Evolutionary conservation across 2,113 vertebrate genomes (phyloP), one percentile per base, ranked within the genome.

Genomic region (Phainopepla nitens): DNA sequence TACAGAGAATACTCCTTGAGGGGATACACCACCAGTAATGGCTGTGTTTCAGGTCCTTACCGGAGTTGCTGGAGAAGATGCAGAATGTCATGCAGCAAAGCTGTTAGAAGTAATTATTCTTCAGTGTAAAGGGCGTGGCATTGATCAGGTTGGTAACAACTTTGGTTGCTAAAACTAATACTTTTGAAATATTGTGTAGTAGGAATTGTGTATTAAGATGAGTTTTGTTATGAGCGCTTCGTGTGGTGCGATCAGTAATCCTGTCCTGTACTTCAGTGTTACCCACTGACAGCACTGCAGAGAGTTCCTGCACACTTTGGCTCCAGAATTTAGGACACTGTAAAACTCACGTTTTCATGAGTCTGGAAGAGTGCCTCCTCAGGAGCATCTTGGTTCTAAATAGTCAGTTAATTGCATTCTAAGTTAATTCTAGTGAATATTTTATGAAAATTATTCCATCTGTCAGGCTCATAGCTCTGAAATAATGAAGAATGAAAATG

Each of bases 51-150:
- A 99, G 99, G 98, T 99, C 45, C 98, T 99, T 94, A 99, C 99
- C n/a, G 99, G 99, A 61, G 99, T 99, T 94, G 99, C 99, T 88
- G 99, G 99, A 57, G 99, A 99, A 97, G 99, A 99, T 97, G 99
- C 99, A 69, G 99, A 99, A 95, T 99, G 99, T 95, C 99, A 99
- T 45, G 99, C 99, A 73, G 99, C 99, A 90, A 99, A 99, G 85
- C 97, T 99, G 44, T 97, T 99, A 94, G 99, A 99, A 96, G 99
- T 99, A 42, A 97, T 99, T 96, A 99, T 99, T 96, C 98, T 99
- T 77, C 99, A 99, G 87, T 99, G 99, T 97, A 99, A 99, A 98
- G 99, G 99, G 13, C 99, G 99, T 60, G 99, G 99, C 76, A 99
- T 99, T 33, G 99, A 99, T 95, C 99, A 99, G 99, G 99, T 99